Evolutionary conservation across 2,888 invertebrate genomes (phyloP).

Genomic region (Pristionchus mayeri): DNA sequence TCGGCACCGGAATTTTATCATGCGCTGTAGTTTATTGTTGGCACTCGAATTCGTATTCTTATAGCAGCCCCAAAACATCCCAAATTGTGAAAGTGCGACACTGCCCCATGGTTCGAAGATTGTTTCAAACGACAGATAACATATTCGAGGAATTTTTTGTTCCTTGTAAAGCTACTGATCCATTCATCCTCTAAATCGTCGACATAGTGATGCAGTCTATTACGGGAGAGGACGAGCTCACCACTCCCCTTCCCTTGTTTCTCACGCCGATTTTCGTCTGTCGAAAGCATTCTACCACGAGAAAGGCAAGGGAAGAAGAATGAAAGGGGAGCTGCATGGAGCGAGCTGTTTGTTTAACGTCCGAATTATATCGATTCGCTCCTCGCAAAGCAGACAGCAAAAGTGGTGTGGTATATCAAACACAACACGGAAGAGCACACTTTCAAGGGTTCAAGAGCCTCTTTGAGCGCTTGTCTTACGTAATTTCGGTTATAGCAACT

Average conservation of each 20-base stretch:
- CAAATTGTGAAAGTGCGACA: too few species aligned
- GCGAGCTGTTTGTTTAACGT: not conserved
- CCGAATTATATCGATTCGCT: not conserved
- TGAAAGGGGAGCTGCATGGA: not conserved
- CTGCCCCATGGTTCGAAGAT: too few species aligned
- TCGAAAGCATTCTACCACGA: slow-evolving; percentile 1
- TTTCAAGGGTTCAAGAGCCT: not conserved
- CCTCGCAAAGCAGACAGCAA: not conserved
- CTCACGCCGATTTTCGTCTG: slow-evolving; percentile 34
- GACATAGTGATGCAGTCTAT: too few species aligned
- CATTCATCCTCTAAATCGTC: too few species aligned
- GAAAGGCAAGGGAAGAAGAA: not conserved
- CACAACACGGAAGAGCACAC: not conserved
- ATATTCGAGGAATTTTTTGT: too few species aligned
- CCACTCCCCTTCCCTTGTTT: slow-evolving; percentile 9
- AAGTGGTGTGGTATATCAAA: not conserved
- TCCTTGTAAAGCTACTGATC: too few species aligned
- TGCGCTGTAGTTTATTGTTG: too few species aligned
- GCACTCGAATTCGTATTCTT: too few species aligned
- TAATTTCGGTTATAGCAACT: not conserved
- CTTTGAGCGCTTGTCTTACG: not conserved
- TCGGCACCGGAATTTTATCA: not conserved
- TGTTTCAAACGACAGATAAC: too few species aligned
- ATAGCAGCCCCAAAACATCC: too few species aligned
- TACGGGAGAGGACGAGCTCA: not conserved